Base-by-base conservation (phyloP, 2,797 vertebrate genomes). In the Cynopterus sphinx region DNA sequence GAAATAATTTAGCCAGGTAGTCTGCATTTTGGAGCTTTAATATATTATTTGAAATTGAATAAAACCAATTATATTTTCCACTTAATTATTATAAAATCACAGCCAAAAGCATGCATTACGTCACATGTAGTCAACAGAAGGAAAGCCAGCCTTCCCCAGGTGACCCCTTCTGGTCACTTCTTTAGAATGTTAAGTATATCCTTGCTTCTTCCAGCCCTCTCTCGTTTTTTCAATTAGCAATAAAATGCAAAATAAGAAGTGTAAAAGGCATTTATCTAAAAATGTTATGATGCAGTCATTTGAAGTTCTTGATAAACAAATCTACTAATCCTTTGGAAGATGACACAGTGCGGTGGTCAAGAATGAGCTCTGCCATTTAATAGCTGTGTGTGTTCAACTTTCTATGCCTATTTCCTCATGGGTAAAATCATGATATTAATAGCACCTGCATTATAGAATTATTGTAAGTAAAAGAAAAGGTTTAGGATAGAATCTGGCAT, bases 71-170 rank as follows among this genome's bases (percentile, higher is more conserved):
- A 65, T 19, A 90, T 59, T 79, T 90, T 78, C 65, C 24, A 55
- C 39, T 75, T 86, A 82, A 59, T 85, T 82, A 63, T 86, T 83
- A 79, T 46, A 82, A 84, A 93, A 95, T 57, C 57, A 67, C 3
- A 94, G 36, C 51, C 57, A 49, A 82, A 83, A 65, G 22, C 36
- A 57, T 5, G 41, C 17, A 24, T 75, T 63, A 31, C 17, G 24
- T 75, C 61, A 74, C 51, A 61, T 4, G 21, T 1, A 87, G 6
- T n/a, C 81, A 22, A 39, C 7, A 65, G 28, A 75, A 81, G 51
- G 41, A 71, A 13, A 93, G 51, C 6, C 17, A 65, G 43, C 39
- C 67, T 41, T 16, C 13, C 33, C 36, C 13, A 49, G 16, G 16
- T 16, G 31, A 19, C 1, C 4, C 28, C 24, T 65, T 83, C 67